Base-by-base conservation (phyloP, 1,140 invertebrate species). In the Magallana gigas region DNA sequence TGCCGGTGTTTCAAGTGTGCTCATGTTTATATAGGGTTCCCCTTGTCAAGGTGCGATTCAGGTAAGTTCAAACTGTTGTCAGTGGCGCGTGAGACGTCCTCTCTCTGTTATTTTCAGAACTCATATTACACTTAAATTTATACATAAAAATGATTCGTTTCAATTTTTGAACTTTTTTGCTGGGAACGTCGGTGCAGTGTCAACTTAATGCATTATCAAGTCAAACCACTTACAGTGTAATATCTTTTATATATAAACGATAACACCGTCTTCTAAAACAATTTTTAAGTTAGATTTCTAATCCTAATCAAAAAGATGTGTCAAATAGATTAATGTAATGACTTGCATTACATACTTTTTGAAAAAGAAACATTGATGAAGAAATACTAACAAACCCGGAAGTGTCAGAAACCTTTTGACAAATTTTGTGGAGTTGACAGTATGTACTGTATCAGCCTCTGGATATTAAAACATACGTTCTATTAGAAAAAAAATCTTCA, bases 11-110 rank as follows among this genome's bases (percentile, higher is more conserved):
- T 71, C 68, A 71, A 71, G 68, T 71, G 18, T 71, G 68, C 68
- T 71, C 18, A 29, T 71, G 36, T 71, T 71, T 71, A 71, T 71
- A 71, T 71, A 71, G 68, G 68, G 68, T 71, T 8, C 36, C 68
- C 68, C 68, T 23, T 71, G 68, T 71, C 68, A 71, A 71, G 68
- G 68, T 71, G 68, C 68, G 68, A 71, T 71, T 71, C 68, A 71
- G 68, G 68, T 71, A 71, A 71, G 68, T 71, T 71, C 68, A 71
- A 71, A 18, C 68, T 71, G 68, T 71, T 71, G 68, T 71, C 68
- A 71, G 68, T 71, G 68, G 18, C 68, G 68, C 68, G 68, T 71
- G 68, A 71, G 68, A 71, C 68, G n/a, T 71, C 68, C 36, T 71
- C 68, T 71, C 68, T 71, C 36, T 48, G 36, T 48, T 71, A 71